Evolutionary conservation across 2,797 vertebrate genomes (phyloP).

Genomic region (Gobionotothen gibberifrons): DNA sequence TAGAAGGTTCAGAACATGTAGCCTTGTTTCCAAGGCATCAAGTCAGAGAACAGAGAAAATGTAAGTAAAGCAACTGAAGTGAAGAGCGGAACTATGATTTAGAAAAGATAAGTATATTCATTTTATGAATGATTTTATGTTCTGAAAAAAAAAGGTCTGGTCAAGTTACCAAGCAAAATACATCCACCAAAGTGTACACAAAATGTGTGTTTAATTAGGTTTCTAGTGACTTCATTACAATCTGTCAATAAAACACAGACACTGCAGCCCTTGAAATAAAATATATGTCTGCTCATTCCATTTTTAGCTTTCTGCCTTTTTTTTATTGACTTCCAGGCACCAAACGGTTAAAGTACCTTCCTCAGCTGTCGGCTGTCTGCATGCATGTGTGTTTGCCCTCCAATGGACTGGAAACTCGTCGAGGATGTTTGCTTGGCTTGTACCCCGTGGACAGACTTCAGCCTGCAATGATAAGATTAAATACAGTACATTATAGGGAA

Average conservation of each 20-base stretch:
- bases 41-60: neutral
- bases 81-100: neutral
- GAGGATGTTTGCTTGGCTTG: constrained; percentile 20
- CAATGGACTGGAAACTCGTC: constrained; percentile 44
- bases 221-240: neutral
- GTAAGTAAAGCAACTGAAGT: neutral
- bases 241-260: neutral
- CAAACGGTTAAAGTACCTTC: constrained; percentile 19
- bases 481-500: neutral
- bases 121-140: neutral
- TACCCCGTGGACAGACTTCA: constrained; percentile 7
- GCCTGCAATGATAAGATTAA: constrained; percentile 15
- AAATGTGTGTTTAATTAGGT: neutral
- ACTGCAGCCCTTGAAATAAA: neutral
- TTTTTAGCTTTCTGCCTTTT: neutral
- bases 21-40: no score
- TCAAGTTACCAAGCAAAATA: neutral
- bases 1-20: neutral
- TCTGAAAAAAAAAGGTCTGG: neutral
- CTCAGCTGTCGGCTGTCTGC: constrained; percentile 27
- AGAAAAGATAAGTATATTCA: neutral
- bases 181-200: neutral
- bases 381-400: constrained; percentile 33
- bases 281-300: neutral
- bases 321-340: neutral